Evolutionary conservation across 2,113 vertebrate genomes (phyloP).

Genomic region (Corythoichthys intestinalis): DNA sequence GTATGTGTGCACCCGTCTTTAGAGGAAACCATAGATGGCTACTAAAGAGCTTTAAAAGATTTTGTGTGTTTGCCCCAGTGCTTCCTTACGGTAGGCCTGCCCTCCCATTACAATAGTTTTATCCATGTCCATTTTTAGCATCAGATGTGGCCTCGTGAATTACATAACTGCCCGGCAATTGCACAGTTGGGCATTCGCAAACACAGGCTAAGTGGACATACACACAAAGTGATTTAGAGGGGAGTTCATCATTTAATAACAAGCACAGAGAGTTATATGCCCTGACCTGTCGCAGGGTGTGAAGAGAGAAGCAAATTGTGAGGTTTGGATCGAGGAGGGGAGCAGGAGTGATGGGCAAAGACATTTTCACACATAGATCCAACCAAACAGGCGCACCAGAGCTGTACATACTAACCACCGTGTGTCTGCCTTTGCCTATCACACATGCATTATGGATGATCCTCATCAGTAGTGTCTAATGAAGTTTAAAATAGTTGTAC

Average conservation of each 20-base stretch:
- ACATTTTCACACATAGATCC: not conserved
- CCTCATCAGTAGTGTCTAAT: not conserved
- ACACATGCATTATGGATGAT: not conserved
- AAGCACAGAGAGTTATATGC: conserved; percentile 50
- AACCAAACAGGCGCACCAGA: not conserved
- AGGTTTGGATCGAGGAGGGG: conserved; percentile 25
- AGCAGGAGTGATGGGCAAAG: not conserved
- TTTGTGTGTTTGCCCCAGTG: conserved; percentile 8
- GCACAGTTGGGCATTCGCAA: conserved; percentile 31
- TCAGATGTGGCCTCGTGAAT: conserved; percentile 70
- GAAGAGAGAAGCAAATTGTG: conserved; percentile 23
- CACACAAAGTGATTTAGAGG: conserved; percentile 37
- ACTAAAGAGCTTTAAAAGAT: not conserved
- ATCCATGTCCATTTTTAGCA: conserved; percentile 69
- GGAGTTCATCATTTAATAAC: conserved; percentile 53
- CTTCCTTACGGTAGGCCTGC: conserved; percentile 42
- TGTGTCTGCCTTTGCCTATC: not conserved
- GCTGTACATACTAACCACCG: not conserved
- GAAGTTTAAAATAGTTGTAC: not conserved
- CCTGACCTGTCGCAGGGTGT: conserved; percentile 46
- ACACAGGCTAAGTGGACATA: conserved; percentile 4
- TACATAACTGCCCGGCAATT: conserved; percentile 55
- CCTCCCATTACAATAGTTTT: conserved; percentile 71
- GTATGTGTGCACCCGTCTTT: too few relatives aligned
- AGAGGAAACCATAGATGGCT: too few relatives aligned